Base-by-base conservation (phyloP, 2,797 vertebrate genomes). In the Oophaga sylvatica region DNA sequence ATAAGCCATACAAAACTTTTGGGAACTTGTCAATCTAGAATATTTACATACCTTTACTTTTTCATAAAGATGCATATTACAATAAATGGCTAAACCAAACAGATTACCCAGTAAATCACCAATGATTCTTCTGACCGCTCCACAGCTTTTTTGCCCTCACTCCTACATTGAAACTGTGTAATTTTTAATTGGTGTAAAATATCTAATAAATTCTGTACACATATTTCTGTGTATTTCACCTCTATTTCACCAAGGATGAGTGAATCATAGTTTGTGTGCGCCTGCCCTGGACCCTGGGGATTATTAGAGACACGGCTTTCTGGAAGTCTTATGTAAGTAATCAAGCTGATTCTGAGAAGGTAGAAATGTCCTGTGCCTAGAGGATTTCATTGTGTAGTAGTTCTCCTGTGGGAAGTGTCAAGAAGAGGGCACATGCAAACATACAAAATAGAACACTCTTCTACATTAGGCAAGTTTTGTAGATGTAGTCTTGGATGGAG, bases 341-440 rank as follows among this genome's bases (percentile, higher is more conserved):
- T 31, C 22, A 20, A 11, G 26, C 56, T 20, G 11, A 79, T n/a
- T 29, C 26, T 45, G 5, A 83, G 65, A 45, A 41, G 67, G 48
- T 35, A 60, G 56, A 31, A 8, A 15, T 57, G 81, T 73, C 56
- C 53, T 60, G 56, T 83, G 81, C 81, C 53, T 57, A 17, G 19
- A 48, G 81, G 53, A 83, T 60, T 31, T 48, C 16, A 71, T 68
- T 83, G 56, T 35, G n/a, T 73, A 73, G 29, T 60, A 60, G 53
- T 41, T 20, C 60, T 73, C 81, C 53, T n/a, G 17, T 71, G 67
- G 81, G 81, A 71, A 83, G 67, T 60, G 48, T 60, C 31, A 73
- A 5, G 13, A 12, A 83, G n/a, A 73, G 81, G 81, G 56, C 81
- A 73, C 81, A 31, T 9, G 16, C 8, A 7, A n/a, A 68, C 31